Base-by-base conservation (phyloP, 2,113 vertebrate species). In the Phaethon lepturus region DNA sequence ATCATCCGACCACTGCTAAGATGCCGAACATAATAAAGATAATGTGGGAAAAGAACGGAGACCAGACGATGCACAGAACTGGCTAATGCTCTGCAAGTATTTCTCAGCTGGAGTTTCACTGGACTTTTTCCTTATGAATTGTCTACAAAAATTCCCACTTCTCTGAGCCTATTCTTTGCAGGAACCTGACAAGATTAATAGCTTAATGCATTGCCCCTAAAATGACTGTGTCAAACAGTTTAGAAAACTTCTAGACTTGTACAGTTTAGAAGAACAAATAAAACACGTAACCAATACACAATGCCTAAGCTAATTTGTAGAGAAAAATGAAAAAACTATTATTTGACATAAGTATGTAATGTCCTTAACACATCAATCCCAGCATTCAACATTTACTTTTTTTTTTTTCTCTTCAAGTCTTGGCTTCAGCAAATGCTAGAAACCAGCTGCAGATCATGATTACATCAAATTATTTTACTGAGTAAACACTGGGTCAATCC, bases 391-490 rank as follows among this genome's bases (percentile, higher is more conserved):
- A 29, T 91, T 78, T 67, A 26, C 29, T 72, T 28, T 17, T 58
- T 44, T 72, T 78, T 71, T 44, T 24, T 5, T 2, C 13, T 44
- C 56, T 71, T 90, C 53, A 55, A 62, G 15, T 55, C n/a, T 88
- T 94, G 71, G 69, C 69, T 85, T 84, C 69, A 85, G 62, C 63
- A 88, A 93, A 83, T 80, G 64, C 60, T 71, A 49, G 67, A 80
- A 96, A 44, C 18, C 86, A 92, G 76, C 47, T 81, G 73, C 6
- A 6, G 64, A 86, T 80, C 72, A 84, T 0, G 2, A 84, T 78
- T 78, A 47, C 35, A 75, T 68, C 35, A 84, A 88, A 93, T 92
- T 71, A 83, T 94, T 96, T 88, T 67, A 42, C 76, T 87, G 62
- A 81, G 73, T 76, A 93, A 95, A 96, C 67, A 69, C 16, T 2